phyloP scores from a whole-genome alignment of 2,888 invertebrate species.

The Uropetala carovei region DNA sequence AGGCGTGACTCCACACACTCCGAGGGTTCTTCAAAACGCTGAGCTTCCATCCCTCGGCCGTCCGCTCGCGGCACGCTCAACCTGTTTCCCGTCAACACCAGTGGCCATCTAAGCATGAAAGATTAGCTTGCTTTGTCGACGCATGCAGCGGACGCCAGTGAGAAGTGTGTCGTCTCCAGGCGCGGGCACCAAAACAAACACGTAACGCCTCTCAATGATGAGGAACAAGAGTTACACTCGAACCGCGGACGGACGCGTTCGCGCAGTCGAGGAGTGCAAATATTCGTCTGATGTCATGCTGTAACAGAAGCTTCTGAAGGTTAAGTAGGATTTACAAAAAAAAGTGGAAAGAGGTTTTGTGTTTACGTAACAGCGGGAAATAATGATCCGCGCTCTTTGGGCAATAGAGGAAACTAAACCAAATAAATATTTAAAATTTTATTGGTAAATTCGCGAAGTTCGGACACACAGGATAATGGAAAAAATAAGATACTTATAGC shows the following conservation, averaged over 20 bases:
- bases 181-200: neutral
- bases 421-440: no score
- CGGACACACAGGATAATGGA: no score
- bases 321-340: no score
- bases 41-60: neutral
- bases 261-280: neutral
- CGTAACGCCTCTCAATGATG: neutral
- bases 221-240: neutral
- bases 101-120: constrained; percentile 14
- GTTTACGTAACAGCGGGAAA: no score
- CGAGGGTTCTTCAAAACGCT: neutral
- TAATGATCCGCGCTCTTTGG: no score
- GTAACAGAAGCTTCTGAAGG: no score
- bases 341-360: no score
- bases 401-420: no score
- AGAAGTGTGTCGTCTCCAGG: neutral
- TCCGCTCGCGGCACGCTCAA: neutral
- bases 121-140: neutral
- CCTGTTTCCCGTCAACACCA: neutral
- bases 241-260: neutral
- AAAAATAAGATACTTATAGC: no score
- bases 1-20: neutral
- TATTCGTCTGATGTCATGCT: no score
- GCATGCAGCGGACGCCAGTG: neutral
- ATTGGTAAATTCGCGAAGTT: no score